Evolutionary conservation across 2,888 invertebrate genomes (phyloP), one percentile per base, ranked within the genome.

Genomic region (Caenorhabditis doughertyi): DNA sequence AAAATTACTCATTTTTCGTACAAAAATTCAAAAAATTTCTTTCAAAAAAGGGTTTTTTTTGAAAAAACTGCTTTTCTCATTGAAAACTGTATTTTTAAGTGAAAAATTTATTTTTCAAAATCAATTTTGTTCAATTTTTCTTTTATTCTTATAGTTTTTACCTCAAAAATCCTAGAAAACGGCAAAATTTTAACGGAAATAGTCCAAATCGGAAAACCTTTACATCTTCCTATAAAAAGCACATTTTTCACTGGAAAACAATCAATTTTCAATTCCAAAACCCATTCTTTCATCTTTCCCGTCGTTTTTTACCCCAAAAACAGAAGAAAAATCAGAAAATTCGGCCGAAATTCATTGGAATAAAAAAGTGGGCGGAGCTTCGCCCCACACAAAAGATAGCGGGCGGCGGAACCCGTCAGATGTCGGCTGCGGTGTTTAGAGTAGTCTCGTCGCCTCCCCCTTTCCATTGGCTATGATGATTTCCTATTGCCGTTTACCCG

Each of bases 401-500:
- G 71, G 32, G 13, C 39, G 25, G 60, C 80, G 73, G 27, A 56
- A 68, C 72, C 62, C 67, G 74, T 16, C 51, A 64, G 49, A 8
- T 71, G 74, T 76, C 81, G 74, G 81, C 55, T 27, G 81, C 71
- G 4, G 39, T 42, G 64, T 21, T 18, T 29, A 67, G 18, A 39
- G 29, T 58, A 35, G 16, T 25, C 32, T 11, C 39, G 25, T 7
- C 39, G 64, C 8, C 11, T 4, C 25, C 47, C n/a, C 1, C 0
- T 3, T 2, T 0, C 23, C 29, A 60, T 8, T n/a, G 80, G 81
- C 84, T 71, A 62, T 85, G 85, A 85, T 70, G 85, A 83, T 65
- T 73, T 68, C 72, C 80, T 67, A 58, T 73, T 81, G 85, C 85
- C 85, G 85, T 85, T 85, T 85, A 85, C 85, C 85, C 85, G 79